phyloP scores from a whole-genome alignment of 2,888 invertebrate species.

The Rhingia rostrata region DNA sequence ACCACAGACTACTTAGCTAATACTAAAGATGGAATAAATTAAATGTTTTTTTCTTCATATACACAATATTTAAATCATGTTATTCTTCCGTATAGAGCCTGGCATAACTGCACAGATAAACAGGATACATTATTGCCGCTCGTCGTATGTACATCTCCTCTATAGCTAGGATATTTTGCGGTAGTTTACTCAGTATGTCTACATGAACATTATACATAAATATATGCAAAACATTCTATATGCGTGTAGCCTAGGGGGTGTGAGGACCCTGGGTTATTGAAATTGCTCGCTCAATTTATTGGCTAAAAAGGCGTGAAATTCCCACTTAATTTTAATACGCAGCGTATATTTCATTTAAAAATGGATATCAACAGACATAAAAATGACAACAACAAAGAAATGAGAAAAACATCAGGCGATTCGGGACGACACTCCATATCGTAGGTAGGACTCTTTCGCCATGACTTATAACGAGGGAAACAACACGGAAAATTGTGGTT shows the following conservation, averaged over 20 bases:
- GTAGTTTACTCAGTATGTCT: too few species aligned
- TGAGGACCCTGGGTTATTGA: constrained; percentile 20
- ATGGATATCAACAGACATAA: constrained; percentile 9
- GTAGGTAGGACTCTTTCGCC: constrained; percentile 1
- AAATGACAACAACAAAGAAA: not conserved
- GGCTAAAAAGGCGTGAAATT: constrained; percentile 50
- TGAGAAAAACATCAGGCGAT: constrained; percentile 5
- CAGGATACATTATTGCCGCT: too few species aligned
- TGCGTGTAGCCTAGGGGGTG: not conserved
- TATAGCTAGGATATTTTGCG: too few species aligned
- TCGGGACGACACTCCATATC: not conserved
- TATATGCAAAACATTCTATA: too few species aligned
- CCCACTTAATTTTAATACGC: constrained; percentile 44
- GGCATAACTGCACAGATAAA: too few species aligned
- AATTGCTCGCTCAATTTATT: constrained; percentile 53
- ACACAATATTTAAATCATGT: too few species aligned
- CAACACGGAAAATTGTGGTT: constrained; percentile 15
- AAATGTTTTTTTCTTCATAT: too few species aligned
- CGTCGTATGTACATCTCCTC: too few species aligned
- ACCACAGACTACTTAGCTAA: too few species aligned
- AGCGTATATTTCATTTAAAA: constrained; percentile 42
- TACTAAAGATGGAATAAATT: too few species aligned
- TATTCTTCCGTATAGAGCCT: too few species aligned
- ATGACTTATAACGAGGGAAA: constrained; percentile 2
- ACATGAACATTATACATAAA: too few species aligned